Evolutionary conservation across 2,888 invertebrate species (phyloP).

Genomic region (Nemurella pictetii): DNA sequence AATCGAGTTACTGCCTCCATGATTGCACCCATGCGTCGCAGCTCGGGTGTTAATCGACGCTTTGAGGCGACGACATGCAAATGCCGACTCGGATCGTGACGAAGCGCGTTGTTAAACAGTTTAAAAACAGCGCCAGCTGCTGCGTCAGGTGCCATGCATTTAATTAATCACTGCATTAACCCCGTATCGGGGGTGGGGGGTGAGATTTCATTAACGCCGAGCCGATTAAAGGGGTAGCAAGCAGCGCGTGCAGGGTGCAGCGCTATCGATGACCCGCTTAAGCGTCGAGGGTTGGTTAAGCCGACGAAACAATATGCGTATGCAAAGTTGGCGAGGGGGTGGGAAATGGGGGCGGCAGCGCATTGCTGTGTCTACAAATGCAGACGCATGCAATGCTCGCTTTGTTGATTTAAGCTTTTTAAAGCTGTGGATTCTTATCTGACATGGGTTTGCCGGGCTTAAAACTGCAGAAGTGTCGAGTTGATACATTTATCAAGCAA

Average conservation of each 20-base stretch:
- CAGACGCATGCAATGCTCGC: neutral
- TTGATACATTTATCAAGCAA: neutral
- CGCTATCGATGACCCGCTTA: neutral
- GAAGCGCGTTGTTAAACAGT: slow-evolving; percentile 33
- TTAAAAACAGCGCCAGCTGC: slow-evolving; percentile 36
- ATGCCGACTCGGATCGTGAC: slow-evolving; percentile 24
- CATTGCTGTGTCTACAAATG: neutral
- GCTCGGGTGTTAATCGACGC: neutral
- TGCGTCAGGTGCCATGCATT: slow-evolving; percentile 36
- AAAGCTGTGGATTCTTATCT: neutral
- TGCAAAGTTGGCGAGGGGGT: neutral
- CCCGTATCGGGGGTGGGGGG: slow-evolving; percentile 8
- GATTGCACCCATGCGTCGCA: neutral
- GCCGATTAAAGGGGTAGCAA: neutral
- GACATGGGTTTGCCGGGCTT: neutral
- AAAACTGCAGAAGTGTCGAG: neutral
- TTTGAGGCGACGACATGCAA: slow-evolving; percentile 4
- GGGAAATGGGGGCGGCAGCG: neutral
- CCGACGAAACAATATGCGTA: neutral
- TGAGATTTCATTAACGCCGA: slow-evolving; percentile 21
- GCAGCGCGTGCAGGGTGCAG: neutral
- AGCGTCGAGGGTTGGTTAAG: neutral
- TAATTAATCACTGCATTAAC: slow-evolving; percentile 30
- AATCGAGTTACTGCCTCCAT: neutral
- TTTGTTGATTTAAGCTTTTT: neutral